phyloP scores from a whole-genome alignment of 2,113 vertebrate species.

The Megaceryle torquata region DNA sequence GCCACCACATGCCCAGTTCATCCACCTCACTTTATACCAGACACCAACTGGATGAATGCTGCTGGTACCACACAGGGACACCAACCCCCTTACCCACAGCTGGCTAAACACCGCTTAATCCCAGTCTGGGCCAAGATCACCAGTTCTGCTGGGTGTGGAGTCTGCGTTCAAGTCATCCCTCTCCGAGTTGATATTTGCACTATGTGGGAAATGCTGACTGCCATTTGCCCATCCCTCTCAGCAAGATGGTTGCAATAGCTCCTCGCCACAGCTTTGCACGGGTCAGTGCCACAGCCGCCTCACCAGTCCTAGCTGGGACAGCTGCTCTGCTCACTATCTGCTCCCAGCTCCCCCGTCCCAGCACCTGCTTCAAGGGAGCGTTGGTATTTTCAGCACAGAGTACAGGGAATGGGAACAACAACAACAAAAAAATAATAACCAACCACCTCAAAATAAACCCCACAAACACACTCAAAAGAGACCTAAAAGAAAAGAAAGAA shows the following conservation, averaged over 20 bases:
- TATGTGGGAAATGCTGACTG: background rate
- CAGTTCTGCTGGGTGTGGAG: background rate
- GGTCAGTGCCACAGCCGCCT: background rate
- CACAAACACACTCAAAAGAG: too few relatives aligned
- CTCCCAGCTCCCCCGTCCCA: background rate
- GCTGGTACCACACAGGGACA: background rate
- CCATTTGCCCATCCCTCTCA: background rate
- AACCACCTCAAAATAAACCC: too few relatives aligned
- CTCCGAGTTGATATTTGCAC: background rate
- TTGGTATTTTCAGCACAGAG: background rate
- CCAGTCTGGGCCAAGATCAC: rapidly evolving
- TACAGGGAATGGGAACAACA: background rate
- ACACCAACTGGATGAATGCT: background rate
- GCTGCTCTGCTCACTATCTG: background rate
- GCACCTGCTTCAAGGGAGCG: conserved; percentile 32
- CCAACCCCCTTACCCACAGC: background rate
- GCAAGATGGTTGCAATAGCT: background rate
- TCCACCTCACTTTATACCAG: rapidly evolving
- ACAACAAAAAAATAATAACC: background rate
- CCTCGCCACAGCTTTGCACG: background rate
- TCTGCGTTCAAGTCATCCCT: background rate
- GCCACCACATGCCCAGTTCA: background rate
- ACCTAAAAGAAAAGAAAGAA: background rate
- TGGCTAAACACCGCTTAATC: background rate
- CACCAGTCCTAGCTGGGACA: background rate